Evolutionary conservation across 2,888 invertebrate genomes (phyloP).

Genomic region (Malachius bipustulatus): DNA sequence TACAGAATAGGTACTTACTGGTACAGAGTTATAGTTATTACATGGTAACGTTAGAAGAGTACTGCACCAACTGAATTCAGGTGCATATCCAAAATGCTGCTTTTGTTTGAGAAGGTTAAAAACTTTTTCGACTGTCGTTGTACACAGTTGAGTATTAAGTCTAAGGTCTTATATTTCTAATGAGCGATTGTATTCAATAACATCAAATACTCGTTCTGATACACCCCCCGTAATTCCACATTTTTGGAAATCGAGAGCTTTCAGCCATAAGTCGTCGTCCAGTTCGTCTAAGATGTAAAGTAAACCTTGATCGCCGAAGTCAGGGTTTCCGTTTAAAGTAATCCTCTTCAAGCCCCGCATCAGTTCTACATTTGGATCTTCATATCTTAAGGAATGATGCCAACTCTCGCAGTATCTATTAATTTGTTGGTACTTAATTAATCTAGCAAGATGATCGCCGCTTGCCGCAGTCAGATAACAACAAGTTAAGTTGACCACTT

Average conservation of each 20-base stretch:
- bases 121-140: constrained; percentile 28
- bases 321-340: constrained; percentile 56
- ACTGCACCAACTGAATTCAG: constrained; percentile 33
- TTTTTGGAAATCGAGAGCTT: constrained; percentile 64
- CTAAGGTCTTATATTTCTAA: constrained; percentile 58
- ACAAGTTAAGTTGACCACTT: constrained; percentile 54
- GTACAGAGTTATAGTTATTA: too few species aligned
- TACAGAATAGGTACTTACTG: constrained; percentile 5
- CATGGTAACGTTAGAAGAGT: constrained; percentile 24
- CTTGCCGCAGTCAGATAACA: constrained; percentile 55
- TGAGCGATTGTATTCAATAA: constrained; percentile 51
- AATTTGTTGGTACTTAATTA: constrained; percentile 45
- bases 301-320: constrained; percentile 53
- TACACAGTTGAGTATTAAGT: constrained; percentile 39
- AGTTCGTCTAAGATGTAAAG: constrained; percentile 51
- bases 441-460: constrained; percentile 51
- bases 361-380: constrained; percentile 56
- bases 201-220: constrained; percentile 44
- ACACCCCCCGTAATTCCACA: constrained; percentile 59
- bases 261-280: constrained; percentile 70
- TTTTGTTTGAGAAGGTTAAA: constrained; percentile 30
- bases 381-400: constrained; percentile 69
- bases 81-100: constrained; percentile 24
- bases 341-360: constrained; percentile 63
- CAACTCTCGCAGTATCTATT: constrained; percentile 68